phyloP scores from a whole-genome alignment of 2,113 vertebrate genomes.

The Dicaeum eximium region DNA sequence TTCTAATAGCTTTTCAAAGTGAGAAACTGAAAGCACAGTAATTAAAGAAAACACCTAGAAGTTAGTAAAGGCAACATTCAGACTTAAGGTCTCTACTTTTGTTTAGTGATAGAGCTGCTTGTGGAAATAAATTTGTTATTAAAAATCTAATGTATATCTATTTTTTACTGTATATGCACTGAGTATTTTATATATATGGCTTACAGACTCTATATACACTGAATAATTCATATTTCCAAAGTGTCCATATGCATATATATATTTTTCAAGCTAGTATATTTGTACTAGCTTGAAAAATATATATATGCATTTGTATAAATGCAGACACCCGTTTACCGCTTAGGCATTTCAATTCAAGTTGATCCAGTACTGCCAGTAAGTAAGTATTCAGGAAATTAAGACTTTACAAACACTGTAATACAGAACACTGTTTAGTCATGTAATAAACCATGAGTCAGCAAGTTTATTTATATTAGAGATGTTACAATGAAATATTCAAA shows the following conservation, averaged over 20 bases:
- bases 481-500: not conserved
- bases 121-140: not conserved
- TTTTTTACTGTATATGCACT: not conserved
- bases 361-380: not conserved
- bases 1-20: not conserved
- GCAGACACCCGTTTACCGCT: not conserved
- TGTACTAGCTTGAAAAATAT: too few species aligned
- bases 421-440: not conserved
- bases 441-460: not conserved
- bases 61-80: not conserved
- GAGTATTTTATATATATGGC: not conserved
- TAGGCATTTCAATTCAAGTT: not conserved
- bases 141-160: not conserved
- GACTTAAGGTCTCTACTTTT: not conserved
- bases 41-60: not conserved
- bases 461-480: not conserved
- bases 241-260: not conserved
- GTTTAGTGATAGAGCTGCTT: not conserved
- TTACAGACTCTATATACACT: not conserved
- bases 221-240: not conserved
- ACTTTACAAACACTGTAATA: not conserved
- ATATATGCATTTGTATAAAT: too few species aligned
- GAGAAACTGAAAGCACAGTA: not conserved
- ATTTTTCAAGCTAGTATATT: not conserved
- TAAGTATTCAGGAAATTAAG: not conserved